phyloP scores from a whole-genome alignment of 1,140 invertebrate species.

The Wasmannia auropunctata region DNA sequence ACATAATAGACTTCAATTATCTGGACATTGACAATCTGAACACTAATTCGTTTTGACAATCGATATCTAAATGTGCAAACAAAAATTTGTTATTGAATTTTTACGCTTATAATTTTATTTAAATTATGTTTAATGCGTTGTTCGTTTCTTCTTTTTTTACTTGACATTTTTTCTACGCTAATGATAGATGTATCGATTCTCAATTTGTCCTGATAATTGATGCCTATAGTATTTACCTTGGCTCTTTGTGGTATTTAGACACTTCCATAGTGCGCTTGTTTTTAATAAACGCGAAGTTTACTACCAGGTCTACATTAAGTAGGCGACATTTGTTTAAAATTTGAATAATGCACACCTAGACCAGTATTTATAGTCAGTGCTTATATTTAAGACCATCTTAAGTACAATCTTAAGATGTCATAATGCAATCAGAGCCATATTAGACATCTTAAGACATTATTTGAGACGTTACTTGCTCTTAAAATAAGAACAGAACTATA shows the following conservation, averaged over 20 bases:
- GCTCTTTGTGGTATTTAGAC: not conserved
- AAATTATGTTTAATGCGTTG: not conserved
- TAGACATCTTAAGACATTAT: too few relatives aligned
- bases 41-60: not conserved
- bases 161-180: not conserved
- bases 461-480: too few relatives aligned
- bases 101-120: not conserved
- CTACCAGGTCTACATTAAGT: not conserved
- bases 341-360: conserved; percentile 7
- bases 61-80: not conserved
- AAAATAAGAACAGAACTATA: too few relatives aligned
- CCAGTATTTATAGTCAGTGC: too few relatives aligned
- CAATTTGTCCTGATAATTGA: not conserved
- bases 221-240: not conserved
- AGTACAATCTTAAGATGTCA: too few relatives aligned
- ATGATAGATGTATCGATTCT: not conserved
- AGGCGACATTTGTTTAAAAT: not conserved
- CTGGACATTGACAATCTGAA: not conserved
- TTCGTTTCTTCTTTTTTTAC: not conserved
- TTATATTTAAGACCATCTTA: too few relatives aligned
- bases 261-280: not conserved
- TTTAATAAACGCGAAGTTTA: not conserved
- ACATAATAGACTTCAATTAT: conserved; percentile 3
- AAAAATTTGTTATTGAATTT: not conserved
- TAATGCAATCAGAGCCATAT: too few relatives aligned